phyloP scores from a whole-genome alignment of 2,888 invertebrate species.

The Macaria notata region DNA sequence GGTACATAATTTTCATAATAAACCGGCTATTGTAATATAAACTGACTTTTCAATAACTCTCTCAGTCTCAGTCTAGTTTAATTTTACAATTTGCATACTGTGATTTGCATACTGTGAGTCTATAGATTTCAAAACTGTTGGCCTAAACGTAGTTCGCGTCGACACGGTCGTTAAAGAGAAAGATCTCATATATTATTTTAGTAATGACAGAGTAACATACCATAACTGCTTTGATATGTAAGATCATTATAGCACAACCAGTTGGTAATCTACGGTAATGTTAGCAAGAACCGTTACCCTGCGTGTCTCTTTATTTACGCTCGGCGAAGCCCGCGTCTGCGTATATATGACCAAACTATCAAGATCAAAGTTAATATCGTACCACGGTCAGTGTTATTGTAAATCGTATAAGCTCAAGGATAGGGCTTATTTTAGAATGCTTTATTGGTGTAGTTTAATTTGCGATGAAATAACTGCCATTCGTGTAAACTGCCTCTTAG shows the following conservation, averaged over 20 bases:
- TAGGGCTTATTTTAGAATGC: conserved; percentile 13
- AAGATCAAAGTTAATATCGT: conserved; percentile 20
- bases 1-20: no score
- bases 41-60: no score
- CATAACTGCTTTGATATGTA: conserved; percentile 17
- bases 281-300: conserved; percentile 36
- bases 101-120: no score
- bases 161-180: conserved; percentile 3
- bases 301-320: conserved; percentile 46
- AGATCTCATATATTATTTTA: conserved; percentile 2
- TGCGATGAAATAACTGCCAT: conserved; percentile 16
- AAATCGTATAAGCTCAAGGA: neutral
- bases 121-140: no score
- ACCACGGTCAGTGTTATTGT: neutral
- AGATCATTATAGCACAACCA: conserved; percentile 14
- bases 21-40: no score
- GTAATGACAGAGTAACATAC: neutral
- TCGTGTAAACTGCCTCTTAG: conserved; percentile 11
- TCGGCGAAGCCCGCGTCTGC: conserved; percentile 28
- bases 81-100: no score
- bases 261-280: conserved; percentile 25
- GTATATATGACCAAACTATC: conserved; percentile 27
- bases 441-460: neutral
- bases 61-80: no score
- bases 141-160: conserved; percentile 1